These are phyloP conservation scores for Sialia sialis DNA, from an alignment of 2,113 vertebrate species.

Conservation along the genomic window DNA sequence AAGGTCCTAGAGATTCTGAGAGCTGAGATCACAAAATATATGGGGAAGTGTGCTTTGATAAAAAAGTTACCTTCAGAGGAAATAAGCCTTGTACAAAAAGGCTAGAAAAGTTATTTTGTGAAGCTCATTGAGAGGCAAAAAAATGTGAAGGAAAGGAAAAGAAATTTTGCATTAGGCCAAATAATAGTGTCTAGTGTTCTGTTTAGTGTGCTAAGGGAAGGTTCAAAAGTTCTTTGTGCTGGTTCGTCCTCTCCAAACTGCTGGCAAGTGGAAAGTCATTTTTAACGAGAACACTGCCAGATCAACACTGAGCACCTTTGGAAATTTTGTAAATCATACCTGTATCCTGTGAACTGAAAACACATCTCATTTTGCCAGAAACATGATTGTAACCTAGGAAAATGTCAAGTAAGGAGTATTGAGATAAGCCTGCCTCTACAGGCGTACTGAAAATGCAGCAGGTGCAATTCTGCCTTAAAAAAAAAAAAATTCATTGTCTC, in stretches of 20 bases:
- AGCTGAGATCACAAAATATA: not conserved
- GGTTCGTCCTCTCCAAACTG: not conserved
- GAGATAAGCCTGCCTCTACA: not conserved
- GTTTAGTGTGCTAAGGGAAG: not conserved
- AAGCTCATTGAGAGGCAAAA: not conserved
- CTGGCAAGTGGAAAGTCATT: not conserved
- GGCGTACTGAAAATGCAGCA: not conserved
- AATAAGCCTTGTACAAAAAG: not conserved
- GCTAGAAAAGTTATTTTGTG: not conserved
- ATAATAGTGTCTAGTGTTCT: not conserved
- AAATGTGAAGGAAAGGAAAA: not conserved
- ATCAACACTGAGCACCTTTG: not conserved
- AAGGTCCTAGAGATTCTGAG: not conserved
- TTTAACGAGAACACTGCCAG: not conserved
- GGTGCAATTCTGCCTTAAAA: not conserved
- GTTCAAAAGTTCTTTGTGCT: not conserved
- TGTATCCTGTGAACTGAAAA: not conserved
- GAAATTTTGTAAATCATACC: not conserved
- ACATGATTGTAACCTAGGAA: not conserved
- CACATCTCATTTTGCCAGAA: not conserved
- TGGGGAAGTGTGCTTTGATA: not conserved
- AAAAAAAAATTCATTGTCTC: not conserved
- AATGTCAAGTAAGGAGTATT: not conserved
- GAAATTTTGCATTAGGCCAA: not conserved
- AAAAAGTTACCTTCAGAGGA: not conserved